Evolutionary conservation across 2,888 invertebrate species (phyloP).

Genomic region (Drosophila heteroneura): DNA sequence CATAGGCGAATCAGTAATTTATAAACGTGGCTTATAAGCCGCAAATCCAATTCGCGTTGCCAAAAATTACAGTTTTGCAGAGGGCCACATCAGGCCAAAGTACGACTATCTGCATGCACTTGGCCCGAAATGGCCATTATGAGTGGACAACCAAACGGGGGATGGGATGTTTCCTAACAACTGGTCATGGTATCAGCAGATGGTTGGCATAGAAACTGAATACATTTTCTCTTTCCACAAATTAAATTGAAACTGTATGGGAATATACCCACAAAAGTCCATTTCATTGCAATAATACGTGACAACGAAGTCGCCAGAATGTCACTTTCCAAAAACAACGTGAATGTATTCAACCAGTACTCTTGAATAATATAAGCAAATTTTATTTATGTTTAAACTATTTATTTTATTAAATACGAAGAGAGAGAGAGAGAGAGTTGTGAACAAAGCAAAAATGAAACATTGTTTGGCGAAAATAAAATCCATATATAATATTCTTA

Average conservation of each 20-base stretch:
- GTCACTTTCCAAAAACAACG: not conserved
- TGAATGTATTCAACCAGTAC: not conserved
- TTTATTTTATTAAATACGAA: not conserved
- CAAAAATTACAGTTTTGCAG: conserved; percentile 51
- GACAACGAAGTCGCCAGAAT: not conserved
- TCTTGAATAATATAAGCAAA: not conserved
- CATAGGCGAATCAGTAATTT: conserved; percentile 73
- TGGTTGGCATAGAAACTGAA: conserved; percentile 38
- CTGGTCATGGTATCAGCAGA: conserved; percentile 11
- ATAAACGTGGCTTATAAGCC: conserved; percentile 77
- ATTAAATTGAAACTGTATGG: conserved; percentile 61
- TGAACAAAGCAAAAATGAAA: not conserved
- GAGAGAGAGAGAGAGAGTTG: not conserved
- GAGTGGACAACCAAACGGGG: not conserved
- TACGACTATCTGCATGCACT: conserved; percentile 16
- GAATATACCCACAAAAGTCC: conserved; percentile 50
- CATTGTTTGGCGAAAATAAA: not conserved
- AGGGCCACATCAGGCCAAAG: conserved; percentile 9
- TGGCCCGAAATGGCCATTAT: conserved; percentile 46
- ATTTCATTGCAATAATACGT: not conserved
- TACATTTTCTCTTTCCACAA: conserved; percentile 42
- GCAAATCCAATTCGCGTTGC: conserved; percentile 71
- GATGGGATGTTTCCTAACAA: not conserved
- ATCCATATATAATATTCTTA: not conserved
- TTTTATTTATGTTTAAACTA: not conserved